Percentiles rank a stretch among this genome's conserved stretches.
phyloP scores from a whole-genome alignment of 2,113 vertebrate genomes.

The Ammospiza caudacuta region DNA sequence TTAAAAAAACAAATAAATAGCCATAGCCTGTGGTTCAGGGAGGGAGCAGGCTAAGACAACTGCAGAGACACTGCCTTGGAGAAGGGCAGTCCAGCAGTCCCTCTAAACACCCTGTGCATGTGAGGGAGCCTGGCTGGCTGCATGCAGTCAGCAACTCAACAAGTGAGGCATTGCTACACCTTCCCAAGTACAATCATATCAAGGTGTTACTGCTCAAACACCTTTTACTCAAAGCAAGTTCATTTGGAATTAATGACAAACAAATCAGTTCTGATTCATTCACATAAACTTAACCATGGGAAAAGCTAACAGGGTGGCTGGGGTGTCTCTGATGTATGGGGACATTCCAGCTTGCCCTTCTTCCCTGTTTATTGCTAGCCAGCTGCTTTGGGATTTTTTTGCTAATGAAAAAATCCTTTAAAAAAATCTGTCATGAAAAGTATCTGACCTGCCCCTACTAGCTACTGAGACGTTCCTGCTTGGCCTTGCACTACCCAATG shows the following conservation, averaged over 20 bases:
- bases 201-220: background rate
- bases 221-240: background rate
- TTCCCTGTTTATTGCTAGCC: background rate
- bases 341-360: background rate
- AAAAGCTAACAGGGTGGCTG: fast-evolving
- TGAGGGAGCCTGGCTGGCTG: background rate
- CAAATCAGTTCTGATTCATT: background rate
- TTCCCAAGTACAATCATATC: background rate
- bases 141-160: fast-evolving
- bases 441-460: background rate
- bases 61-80: fast-evolving
- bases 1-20: background rate
- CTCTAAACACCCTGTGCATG: fast-evolving
- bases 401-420: background rate
- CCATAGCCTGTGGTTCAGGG: background rate
- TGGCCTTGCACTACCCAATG: background rate
- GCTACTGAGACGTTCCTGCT: fast-evolving
- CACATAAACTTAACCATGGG: background rate
- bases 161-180: background rate
- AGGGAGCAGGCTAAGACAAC: background rate
- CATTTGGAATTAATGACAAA: background rate
- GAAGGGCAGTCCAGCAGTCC: background rate
- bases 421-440: background rate
- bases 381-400: background rate
- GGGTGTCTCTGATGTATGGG: background rate